Base-by-base conservation (phyloP, 2,888 invertebrate species). In the Acrobasis suavella region DNA sequence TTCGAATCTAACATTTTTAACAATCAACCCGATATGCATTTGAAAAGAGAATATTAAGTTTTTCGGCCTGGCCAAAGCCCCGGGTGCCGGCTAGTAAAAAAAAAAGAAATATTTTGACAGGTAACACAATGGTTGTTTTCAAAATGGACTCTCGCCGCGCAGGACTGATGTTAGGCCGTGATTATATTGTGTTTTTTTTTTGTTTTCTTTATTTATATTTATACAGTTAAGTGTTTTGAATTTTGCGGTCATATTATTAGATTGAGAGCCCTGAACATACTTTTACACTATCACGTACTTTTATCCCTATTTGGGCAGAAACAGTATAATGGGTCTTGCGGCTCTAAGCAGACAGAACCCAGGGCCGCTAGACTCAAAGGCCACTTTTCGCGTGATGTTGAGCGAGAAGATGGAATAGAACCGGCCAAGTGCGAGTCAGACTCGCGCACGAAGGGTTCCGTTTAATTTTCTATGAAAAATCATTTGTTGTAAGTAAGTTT, bases 21-120 rank as follows among this genome's bases (percentile, higher is more conserved):
- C 42, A 56, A 56, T 50, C 58, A 37, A 37, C 32, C 50, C 17
- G 49, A 50, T 59, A 59, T 59, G 58, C 50, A 59, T 59, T 59
- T 59, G 50, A 59, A 59, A 59, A 59, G 50, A 56, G 56, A 56
- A 56, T 42, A 56, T 56, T 42, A 56, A 56, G 39, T 54, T 55
- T 55, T 55, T 37, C 62, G 50, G 56, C 37, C 50, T 5, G 60
- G 65, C 58, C 66, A 63, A 63, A 63, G 65, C 63, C 63, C 62
- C 60, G 67, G 63, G 62, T 61, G 67, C 66, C 69, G 68, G 64
- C 65, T 65, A 62, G 66, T 66, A 64, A 72, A 81, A 85, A 84
- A n/a, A 81, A 80, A 80, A 78, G 75, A 85, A 85, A 86, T 86
- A 86, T 89, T 89, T 87, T 87, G 87, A 88, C 89, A 89, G 87